phyloP scores from a whole-genome alignment of 2,797 vertebrate genomes.

The Distichodus sexfasciatus region DNA sequence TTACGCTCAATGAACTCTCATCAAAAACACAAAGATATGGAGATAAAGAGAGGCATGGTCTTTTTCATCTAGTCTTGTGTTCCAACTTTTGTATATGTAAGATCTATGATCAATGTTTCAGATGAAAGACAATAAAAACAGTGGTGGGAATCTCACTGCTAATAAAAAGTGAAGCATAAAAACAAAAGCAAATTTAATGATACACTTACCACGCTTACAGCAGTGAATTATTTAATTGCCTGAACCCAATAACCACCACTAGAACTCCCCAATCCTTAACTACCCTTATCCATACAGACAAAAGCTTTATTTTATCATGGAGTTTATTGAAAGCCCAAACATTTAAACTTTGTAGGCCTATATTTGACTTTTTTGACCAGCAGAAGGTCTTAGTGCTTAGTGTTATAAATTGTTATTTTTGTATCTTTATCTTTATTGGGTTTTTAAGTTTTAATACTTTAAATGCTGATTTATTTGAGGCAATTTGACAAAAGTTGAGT shows the following conservation, averaged over 20 bases:
- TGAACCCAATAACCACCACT: neutral
- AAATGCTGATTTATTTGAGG: too few species aligned
- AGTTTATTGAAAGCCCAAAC: too few species aligned
- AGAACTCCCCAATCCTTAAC: neutral
- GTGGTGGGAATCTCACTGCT: slow-evolving; percentile 14
- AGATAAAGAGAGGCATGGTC: slow-evolving; percentile 63
- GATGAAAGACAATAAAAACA: slow-evolving; percentile 43
- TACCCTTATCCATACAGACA: too few species aligned
- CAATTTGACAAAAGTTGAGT: too few species aligned
- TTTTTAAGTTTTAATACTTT: too few species aligned
- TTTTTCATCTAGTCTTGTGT: slow-evolving; percentile 37
- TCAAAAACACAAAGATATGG: slow-evolving; percentile 64
- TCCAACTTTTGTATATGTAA: slow-evolving; percentile 33
- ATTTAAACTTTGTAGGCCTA: too few species aligned
- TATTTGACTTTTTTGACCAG: too few species aligned
- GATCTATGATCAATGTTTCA: slow-evolving; percentile 37
- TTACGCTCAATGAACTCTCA: slow-evolving; percentile 76
- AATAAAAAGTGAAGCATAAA: too few species aligned
- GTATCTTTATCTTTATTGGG: too few species aligned
- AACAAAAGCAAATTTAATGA: neutral
- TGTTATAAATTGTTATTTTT: too few species aligned
- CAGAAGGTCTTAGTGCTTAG: too few species aligned
- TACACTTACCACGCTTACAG: neutral
- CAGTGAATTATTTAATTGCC: neutral
- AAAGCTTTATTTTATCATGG: too few species aligned